Conservation (phyloP, 2,888 invertebrate species). For the Eumerus sabulonum region DNA sequence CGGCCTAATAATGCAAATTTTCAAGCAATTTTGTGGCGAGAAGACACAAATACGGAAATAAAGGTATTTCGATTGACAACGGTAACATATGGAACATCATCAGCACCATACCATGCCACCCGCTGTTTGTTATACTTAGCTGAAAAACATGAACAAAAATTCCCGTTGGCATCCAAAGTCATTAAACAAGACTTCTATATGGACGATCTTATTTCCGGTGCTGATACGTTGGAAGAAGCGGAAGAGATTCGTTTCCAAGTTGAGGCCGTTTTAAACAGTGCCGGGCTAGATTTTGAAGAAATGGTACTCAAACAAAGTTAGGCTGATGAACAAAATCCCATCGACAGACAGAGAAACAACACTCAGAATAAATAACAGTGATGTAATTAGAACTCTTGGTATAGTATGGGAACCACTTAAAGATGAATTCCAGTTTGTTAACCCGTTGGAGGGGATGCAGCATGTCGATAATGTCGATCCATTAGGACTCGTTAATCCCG, state of each 20-base stretch:
- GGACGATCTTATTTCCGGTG: conserved; percentile 61
- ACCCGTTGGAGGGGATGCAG: conserved; percentile 10
- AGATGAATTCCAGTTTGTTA: conserved; percentile 6
- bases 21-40: conserved; percentile 6
- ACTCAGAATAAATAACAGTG: conserved; percentile 31
- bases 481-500: conserved; percentile 11
- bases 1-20: neutral
- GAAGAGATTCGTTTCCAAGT: conserved; percentile 45
- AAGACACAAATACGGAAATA: conserved; percentile 23
- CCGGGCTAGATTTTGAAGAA: conserved; percentile 52
- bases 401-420: neutral
- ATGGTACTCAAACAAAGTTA: too few relatives aligned
- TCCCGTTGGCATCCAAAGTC: conserved; percentile 61
- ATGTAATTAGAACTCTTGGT: conserved; percentile 51
- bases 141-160: conserved; percentile 40
- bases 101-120: conserved; percentile 52
- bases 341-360: conserved; percentile 17
- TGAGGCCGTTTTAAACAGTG: conserved; percentile 27
- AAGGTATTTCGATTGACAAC: conserved; percentile 22
- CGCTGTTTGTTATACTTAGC: conserved; percentile 40
- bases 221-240: conserved; percentile 45
- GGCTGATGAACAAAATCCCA: conserved; percentile 26
- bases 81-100: conserved; percentile 42
- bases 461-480: neutral
- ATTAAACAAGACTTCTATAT: conserved; percentile 66